Percentiles rank a stretch among this genome's conserved stretches.
Evolutionary conservation across 2,113 vertebrate species (phyloP).

Genomic region (Mohoua ochrocephala): DNA sequence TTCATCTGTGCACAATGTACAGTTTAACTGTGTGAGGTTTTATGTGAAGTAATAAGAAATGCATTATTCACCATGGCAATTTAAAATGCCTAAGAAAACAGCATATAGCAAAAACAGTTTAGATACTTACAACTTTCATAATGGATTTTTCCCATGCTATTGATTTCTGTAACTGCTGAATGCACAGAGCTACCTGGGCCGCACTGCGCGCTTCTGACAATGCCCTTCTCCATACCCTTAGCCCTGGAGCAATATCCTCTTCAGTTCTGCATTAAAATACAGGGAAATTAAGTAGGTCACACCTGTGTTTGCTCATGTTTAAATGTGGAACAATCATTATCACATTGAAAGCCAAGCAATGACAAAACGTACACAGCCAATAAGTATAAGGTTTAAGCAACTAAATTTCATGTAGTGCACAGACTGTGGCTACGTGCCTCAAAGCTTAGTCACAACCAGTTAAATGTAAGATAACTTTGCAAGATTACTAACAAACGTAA

Average conservation of each 20-base stretch:
- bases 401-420: constrained; percentile 83
- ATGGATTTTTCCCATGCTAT: constrained; percentile 99
- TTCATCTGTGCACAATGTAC: neutral
- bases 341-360: constrained; percentile 84
- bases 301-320: constrained; percentile 35
- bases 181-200: constrained; percentile 95
- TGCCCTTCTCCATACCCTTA: constrained; percentile 96
- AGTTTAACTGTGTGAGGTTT: neutral
- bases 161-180: constrained; percentile 98
- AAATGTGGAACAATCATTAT: constrained; percentile 74
- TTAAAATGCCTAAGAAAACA: constrained; percentile 3
- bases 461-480: constrained; percentile 78
- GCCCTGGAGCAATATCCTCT: constrained; percentile 96
- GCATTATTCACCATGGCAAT: neutral
- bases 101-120: constrained; percentile 28
- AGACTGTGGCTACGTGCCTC: constrained; percentile 82
- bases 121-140: constrained; percentile 98
- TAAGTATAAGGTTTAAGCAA: constrained; percentile 83
- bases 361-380: constrained; percentile 83
- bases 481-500: constrained; percentile 78
- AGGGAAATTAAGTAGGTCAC: constrained; percentile 69
- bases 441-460: constrained; percentile 80
- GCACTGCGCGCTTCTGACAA: constrained; percentile 90
- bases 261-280: constrained; percentile 82
- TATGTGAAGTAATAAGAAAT: neutral